Conservation (phyloP, 2,113 vertebrate genomes). For the Tursiops truncatus region DNA sequence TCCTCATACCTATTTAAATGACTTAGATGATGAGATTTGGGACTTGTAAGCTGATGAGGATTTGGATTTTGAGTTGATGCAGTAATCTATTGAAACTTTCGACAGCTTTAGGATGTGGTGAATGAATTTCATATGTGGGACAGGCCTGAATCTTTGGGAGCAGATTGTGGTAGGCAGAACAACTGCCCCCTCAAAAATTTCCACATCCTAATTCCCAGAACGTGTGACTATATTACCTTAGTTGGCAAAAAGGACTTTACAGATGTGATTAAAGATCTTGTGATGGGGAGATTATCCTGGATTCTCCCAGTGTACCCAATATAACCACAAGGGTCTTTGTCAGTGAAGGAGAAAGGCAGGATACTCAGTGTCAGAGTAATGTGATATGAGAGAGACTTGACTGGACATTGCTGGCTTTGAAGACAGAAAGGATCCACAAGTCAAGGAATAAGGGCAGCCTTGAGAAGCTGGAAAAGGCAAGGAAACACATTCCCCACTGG, state of each 20-base stretch:
- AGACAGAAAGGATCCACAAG: background rate
- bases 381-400: background rate
- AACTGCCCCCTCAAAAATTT: background rate
- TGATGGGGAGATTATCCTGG: background rate
- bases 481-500: no score
- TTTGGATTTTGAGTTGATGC: background rate
- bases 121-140: background rate
- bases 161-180: background rate
- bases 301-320: background rate
- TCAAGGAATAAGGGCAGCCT: background rate
- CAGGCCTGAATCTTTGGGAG: background rate
- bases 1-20: background rate
- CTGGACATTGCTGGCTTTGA: background rate
- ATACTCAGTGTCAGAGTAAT: background rate
- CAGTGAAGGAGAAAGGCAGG: background rate
- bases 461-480: background rate
- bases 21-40: background rate
- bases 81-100: background rate
- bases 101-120: background rate
- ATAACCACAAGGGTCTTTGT: background rate
- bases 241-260: background rate
- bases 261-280: background rate
- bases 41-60: background rate
- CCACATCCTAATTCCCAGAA: background rate
- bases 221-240: background rate